These are phyloP conservation scores for Ammodytes dubius DNA, from an alignment of 2,113 vertebrate species.

Conservation along the genomic window DNA sequence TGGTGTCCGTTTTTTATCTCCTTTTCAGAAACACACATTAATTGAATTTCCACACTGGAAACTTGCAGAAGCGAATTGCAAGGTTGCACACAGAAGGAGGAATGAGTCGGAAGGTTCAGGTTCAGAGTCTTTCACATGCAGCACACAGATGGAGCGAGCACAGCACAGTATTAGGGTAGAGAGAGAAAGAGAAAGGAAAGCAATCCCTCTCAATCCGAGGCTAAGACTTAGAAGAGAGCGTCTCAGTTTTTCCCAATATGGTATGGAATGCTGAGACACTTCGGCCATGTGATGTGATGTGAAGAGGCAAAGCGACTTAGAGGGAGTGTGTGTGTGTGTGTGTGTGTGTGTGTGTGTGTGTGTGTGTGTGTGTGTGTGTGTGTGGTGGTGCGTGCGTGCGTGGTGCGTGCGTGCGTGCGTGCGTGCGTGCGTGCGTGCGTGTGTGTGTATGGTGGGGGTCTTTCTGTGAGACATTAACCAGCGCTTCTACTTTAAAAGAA, in stretches of 20 bases:
- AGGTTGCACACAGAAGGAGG: neutral
- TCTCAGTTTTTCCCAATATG: slow-evolving; percentile 82
- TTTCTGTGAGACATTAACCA: slow-evolving; percentile 53
- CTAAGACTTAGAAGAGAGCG: slow-evolving; percentile 45
- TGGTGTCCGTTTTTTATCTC: neutral
- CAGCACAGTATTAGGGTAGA: slow-evolving; percentile 16
- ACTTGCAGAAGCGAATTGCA: neutral
- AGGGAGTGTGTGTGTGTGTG: slow-evolving; percentile 28
- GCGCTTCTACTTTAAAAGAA: slow-evolving; percentile 34
- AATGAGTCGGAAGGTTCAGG: neutral
- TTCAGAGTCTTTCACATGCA: slow-evolving; percentile 4
- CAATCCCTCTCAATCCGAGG: slow-evolving; percentile 57
- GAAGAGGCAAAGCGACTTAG: slow-evolving; percentile 72
- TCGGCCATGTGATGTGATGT: slow-evolving; percentile 74
- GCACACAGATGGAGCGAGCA: slow-evolving; percentile 50
- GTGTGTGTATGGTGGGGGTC: neutral
- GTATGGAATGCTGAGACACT: slow-evolving; percentile 84
- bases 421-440: too few relatives aligned
- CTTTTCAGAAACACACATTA: neutral
- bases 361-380: too few relatives aligned
- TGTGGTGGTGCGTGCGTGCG: too few relatives aligned
- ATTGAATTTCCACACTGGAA: neutral
- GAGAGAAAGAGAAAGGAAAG: slow-evolving; percentile 35
- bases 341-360: too few relatives aligned
- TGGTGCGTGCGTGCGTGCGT: too few relatives aligned